A percentile compares a stretch with the other conserved stretches of the same genome.
phyloP scores from a whole-genome alignment of 2,888 invertebrate species.

The Brachyptera risi region DNA sequence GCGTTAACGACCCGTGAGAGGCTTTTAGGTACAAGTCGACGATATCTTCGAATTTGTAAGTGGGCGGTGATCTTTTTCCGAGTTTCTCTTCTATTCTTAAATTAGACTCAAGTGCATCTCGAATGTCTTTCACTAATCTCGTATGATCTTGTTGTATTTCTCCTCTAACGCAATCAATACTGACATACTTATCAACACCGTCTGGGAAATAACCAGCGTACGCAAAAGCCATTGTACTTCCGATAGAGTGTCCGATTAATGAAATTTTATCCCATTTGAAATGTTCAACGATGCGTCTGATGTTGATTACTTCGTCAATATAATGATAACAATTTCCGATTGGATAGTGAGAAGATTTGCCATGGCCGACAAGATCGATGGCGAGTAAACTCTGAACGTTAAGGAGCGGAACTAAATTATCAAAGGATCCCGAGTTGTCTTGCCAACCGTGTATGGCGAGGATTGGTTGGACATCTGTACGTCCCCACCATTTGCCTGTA shows the following conservation, averaged over 20 bases:
- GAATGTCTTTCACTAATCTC: neutral
- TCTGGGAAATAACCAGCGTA: constrained; percentile 60
- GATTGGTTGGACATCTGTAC: constrained; percentile 58
- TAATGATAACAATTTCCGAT: constrained; percentile 53
- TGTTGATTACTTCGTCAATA: constrained; percentile 45
- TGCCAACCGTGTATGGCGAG: constrained; percentile 75
- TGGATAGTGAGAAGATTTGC: constrained; percentile 61
- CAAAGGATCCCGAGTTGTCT: constrained; percentile 76
- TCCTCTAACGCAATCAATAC: constrained; percentile 40
- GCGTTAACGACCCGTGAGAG: constrained; percentile 53
- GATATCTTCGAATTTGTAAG: constrained; percentile 59
- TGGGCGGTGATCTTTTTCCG: constrained; percentile 54
- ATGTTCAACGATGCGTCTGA: constrained; percentile 57
- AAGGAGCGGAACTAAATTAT: constrained; percentile 62
- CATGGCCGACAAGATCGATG: constrained; percentile 68
- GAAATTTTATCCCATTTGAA: constrained; percentile 65
- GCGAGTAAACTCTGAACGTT: constrained; percentile 52
- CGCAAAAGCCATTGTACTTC: constrained; percentile 52
- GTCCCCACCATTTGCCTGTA: constrained; percentile 63
- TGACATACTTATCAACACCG: constrained; percentile 53
- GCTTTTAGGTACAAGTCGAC: constrained; percentile 53
- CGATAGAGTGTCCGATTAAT: constrained; percentile 59
- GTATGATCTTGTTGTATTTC: no score
- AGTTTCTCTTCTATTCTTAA: constrained; percentile 40
- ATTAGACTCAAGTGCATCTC: constrained; percentile 45